Conservation (phyloP, 2,888 invertebrate species). For the Patella depressa region DNA sequence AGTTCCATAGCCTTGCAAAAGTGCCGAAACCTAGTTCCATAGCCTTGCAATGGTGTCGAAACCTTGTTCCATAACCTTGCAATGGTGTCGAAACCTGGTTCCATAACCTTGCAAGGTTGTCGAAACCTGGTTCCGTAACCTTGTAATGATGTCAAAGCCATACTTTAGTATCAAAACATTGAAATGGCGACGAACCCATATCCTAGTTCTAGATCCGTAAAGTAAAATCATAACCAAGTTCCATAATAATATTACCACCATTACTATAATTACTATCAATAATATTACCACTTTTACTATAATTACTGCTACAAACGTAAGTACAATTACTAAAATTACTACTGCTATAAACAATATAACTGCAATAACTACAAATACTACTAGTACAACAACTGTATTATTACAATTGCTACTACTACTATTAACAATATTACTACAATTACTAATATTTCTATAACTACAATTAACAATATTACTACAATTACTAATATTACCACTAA, state of each 20-base stretch:
- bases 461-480: background rate
- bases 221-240: background rate
- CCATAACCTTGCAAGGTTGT: no score
- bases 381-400: slow-evolving; percentile 32
- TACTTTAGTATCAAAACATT: no score
- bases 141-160: no score
- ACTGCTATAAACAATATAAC: slow-evolving; percentile 30
- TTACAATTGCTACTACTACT: slow-evolving; percentile 30
- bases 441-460: no score
- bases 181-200: no score
- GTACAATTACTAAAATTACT: slow-evolving; percentile 30
- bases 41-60: no score
- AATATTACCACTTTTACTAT: background rate
- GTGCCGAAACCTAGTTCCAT: no score
- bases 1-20: no score
- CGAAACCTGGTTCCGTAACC: no score
- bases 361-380: slow-evolving; percentile 28
- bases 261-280: background rate
- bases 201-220: no score
- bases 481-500: background rate
- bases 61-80: no score
- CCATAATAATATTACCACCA: background rate
- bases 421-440: slow-evolving; percentile 28
- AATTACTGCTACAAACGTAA: slow-evolving; percentile 25
- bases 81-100: no score